Percentiles rank a stretch among this genome's conserved stretches.
Conservation (phyloP, 1,140 invertebrate genomes). For the Centruroides sculpturatus region DNA sequence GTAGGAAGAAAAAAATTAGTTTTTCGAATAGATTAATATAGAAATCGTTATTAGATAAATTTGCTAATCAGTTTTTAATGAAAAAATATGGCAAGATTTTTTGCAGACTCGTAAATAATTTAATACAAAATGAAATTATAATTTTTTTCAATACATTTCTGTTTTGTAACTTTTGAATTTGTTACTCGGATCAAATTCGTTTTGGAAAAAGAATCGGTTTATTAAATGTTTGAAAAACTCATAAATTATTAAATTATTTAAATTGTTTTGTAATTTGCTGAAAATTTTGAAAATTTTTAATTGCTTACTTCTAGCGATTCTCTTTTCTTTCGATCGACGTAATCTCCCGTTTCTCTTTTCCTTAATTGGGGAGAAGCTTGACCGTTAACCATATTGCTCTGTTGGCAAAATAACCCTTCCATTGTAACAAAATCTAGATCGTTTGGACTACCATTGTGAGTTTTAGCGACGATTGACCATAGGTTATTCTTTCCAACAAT, state of each 20-base stretch:
- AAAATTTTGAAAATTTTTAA: neutral
- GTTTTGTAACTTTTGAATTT: too few species aligned
- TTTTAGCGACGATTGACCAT: constrained; percentile 75
- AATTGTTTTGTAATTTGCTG: too few species aligned
- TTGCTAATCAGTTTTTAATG: neutral
- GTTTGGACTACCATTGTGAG: constrained; percentile 60
- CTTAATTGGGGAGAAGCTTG: constrained; percentile 1
- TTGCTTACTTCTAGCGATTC: constrained; percentile 12
- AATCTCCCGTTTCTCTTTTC: constrained; percentile 1
- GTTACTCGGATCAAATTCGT: too few species aligned
- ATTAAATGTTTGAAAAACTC: too few species aligned
- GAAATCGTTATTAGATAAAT: neutral
- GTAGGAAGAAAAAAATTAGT: neutral
- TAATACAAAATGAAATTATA: neutral
- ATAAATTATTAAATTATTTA: too few species aligned
- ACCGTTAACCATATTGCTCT: constrained; percentile 28
- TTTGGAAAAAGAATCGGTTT: too few species aligned
- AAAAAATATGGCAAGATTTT: neutral
- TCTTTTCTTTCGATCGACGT: constrained; percentile 15
- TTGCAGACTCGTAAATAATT: neutral
- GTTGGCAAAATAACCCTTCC: constrained; percentile 81
- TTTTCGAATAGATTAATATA: neutral
- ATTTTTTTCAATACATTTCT: too few species aligned
- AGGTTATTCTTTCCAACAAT: constrained; percentile 75
- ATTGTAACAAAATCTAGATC: constrained; percentile 78